Conservation (phyloP, 2,797 vertebrate genomes). For the Pangasius krempfi region DNA sequence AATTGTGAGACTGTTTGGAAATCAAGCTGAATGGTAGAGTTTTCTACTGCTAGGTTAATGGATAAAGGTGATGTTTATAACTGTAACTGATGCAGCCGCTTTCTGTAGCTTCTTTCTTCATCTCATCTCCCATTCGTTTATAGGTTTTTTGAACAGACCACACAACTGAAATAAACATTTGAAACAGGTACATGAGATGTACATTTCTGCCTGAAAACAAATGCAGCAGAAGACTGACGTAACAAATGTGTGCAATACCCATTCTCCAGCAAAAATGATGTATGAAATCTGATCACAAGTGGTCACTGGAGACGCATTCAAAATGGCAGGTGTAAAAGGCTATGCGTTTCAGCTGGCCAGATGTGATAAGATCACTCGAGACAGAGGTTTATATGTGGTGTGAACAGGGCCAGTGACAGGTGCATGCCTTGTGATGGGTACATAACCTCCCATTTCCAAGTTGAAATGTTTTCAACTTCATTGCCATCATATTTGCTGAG, state of each 20-base stretch:
- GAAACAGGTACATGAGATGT: background rate
- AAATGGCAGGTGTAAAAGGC: background rate
- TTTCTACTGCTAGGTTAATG: background rate
- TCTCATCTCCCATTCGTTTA: background rate
- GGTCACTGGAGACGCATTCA: background rate
- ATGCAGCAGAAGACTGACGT: background rate
- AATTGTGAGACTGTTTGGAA: too few species aligned
- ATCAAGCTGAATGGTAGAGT: too few species aligned
- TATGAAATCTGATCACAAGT: background rate
- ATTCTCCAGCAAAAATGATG: background rate
- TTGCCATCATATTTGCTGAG: background rate
- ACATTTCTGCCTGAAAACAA: background rate
- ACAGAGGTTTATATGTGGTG: background rate
- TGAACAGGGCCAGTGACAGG: background rate
- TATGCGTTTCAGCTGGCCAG: background rate
- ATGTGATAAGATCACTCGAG: background rate
- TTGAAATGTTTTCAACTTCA: background rate
- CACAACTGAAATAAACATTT: background rate
- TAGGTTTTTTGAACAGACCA: background rate
- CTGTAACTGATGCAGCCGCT: background rate
- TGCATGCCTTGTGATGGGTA: too few species aligned
- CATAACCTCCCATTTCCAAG: background rate
- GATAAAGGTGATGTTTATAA: background rate
- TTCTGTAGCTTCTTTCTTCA: too few species aligned
- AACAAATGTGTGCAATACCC: background rate